These are phyloP conservation scores for Eledone cirrhosa DNA, from an alignment of 2,888 invertebrate species.

Conservation along the genomic window DNA sequence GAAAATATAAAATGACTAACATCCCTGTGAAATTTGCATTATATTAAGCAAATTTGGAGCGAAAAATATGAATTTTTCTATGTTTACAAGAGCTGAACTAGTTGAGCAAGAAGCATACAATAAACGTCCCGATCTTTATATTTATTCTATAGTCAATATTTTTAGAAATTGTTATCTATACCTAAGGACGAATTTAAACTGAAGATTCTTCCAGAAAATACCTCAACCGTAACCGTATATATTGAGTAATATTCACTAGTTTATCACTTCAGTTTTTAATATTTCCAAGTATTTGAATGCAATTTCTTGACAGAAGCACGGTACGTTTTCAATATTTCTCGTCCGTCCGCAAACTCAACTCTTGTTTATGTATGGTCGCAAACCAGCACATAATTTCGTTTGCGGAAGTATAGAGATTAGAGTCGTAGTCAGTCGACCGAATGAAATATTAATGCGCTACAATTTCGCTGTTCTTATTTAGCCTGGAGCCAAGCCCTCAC, in stretches of 20 bases:
- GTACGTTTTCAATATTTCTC: constrained; percentile 22
- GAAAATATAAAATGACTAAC: not conserved
- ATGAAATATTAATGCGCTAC: constrained; percentile 27
- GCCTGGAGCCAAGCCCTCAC: constrained; percentile 8
- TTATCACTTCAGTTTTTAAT: constrained; percentile 27
- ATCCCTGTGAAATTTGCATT: not conserved
- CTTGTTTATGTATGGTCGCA: constrained; percentile 20
- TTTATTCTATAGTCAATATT: constrained; percentile 21
- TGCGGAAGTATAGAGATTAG: constrained; percentile 26
- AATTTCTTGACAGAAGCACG: constrained; percentile 9
- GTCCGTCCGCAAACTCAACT: constrained; percentile 24
- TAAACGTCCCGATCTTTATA: constrained; percentile 1
- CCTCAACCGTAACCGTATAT: constrained; percentile 24
- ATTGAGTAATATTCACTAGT: constrained; percentile 19
- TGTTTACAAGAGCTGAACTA: constrained; percentile 24
- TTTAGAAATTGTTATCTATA: not conserved
- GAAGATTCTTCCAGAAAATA: constrained; percentile 25
- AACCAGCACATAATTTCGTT: constrained; percentile 26
- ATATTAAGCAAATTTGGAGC: not conserved
- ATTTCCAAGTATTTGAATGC: constrained; percentile 21
- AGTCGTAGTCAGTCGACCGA: constrained; percentile 26
- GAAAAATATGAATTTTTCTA: constrained; percentile 7
- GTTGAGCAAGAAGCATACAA: constrained; percentile 16
- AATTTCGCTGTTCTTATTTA: constrained; percentile 16
- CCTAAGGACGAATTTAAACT: not conserved